phyloP scores from a whole-genome alignment of 1,140 invertebrate species.

The Zaprionus ghesquierei region DNA sequence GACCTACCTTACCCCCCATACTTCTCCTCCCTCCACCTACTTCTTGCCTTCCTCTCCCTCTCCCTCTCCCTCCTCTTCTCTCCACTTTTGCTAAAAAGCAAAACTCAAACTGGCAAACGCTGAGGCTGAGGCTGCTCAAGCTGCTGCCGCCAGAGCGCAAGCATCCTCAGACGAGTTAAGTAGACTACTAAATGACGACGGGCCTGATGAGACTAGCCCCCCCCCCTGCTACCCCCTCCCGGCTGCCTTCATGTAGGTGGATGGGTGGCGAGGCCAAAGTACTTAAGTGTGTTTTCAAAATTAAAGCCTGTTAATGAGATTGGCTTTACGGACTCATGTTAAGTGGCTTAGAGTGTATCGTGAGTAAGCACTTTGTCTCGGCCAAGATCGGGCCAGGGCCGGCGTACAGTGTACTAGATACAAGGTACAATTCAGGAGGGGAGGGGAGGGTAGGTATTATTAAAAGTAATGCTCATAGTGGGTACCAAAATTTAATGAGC shows the following conservation, averaged over 20 bases:
- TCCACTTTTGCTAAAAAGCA: conserved; percentile 38
- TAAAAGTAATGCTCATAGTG: conserved; percentile 67
- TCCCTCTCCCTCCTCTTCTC: neutral
- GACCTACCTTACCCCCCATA: neutral
- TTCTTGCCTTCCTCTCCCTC: neutral
- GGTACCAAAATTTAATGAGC: conserved; percentile 52
- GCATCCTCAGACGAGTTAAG: conserved; percentile 77
- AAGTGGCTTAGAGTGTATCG: conserved; percentile 77
- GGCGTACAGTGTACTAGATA: neutral
- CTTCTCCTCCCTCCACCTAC: neutral
- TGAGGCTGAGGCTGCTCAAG: conserved; percentile 50
- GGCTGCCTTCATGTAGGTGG: neutral
- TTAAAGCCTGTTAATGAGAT: conserved; percentile 80
- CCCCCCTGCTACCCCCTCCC: neutral
- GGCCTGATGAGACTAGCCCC: conserved; percentile 44
- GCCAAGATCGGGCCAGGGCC: conserved; percentile 25
- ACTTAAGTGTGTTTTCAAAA: conserved; percentile 80
- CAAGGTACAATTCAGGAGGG: neutral
- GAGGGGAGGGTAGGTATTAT: conserved; percentile 44
- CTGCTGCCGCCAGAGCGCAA: conserved; percentile 51
- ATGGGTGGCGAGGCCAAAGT: conserved; percentile 27
- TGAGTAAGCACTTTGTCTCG: conserved; percentile 70
- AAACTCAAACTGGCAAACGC: conserved; percentile 53
- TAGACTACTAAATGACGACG: conserved; percentile 77
- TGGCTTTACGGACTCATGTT: conserved; percentile 79